Evolutionary conservation across 2,113 vertebrate genomes (phyloP).

Genomic region (Herpailurus yagouaroundi): DNA sequence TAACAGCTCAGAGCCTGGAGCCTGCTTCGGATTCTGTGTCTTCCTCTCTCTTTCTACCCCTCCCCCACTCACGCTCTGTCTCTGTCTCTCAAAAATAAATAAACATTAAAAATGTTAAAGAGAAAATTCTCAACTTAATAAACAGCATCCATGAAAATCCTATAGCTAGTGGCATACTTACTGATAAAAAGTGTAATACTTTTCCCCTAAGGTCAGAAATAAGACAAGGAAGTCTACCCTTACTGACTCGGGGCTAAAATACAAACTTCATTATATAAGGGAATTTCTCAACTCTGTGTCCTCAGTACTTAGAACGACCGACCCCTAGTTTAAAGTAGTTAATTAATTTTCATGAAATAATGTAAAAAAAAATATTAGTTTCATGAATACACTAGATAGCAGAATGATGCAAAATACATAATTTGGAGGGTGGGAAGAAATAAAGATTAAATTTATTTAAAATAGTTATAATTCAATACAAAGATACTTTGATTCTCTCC

Average conservation of each 20-base stretch:
- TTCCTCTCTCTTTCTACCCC: no score
- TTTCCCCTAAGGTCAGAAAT: not conserved
- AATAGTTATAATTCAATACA: not conserved
- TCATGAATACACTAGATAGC: not conserved
- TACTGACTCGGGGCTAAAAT: not conserved
- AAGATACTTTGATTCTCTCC: not conserved
- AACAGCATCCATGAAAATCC: not conserved
- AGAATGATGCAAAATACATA: not conserved
- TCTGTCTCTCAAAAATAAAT: no score
- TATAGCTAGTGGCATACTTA: not conserved
- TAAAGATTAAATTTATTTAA: not conserved
- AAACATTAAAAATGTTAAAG: not conserved
- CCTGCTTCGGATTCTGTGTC: no score
- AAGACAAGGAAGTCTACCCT: not conserved
- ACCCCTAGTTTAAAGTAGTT: not conserved
- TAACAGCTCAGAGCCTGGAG: no score
- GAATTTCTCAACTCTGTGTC: not conserved
- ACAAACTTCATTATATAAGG: not conserved
- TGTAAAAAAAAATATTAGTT: not conserved
- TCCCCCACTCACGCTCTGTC: no score
- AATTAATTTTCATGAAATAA: not conserved
- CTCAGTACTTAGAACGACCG: not conserved
- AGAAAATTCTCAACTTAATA: not conserved
- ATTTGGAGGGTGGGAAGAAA: not conserved
- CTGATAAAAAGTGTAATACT: not conserved